Conservation (phyloP, 1,140 invertebrate species). For the Drosophila tsacasi region DNA sequence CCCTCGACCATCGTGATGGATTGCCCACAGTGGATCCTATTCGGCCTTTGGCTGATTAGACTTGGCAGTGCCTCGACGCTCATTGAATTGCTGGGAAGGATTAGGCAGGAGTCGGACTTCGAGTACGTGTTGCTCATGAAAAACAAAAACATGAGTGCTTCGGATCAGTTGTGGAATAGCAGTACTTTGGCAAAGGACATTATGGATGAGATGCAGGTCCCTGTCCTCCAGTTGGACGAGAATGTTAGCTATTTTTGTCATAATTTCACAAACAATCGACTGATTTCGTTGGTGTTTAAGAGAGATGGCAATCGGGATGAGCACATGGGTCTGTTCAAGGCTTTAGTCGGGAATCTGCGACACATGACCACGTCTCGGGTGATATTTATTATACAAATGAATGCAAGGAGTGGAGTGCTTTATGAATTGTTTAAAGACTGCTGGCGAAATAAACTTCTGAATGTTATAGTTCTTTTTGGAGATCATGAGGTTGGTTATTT, state of each 20-base stretch:
- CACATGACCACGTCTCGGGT: constrained; percentile 65
- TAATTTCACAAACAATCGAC: constrained; percentile 22
- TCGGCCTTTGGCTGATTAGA: constrained; percentile 30
- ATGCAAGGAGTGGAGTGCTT: constrained; percentile 3
- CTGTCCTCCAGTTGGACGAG: constrained; percentile 63
- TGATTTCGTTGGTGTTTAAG: constrained; percentile 49
- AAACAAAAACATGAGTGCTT: constrained; percentile 32
- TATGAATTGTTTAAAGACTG: constrained; percentile 57
- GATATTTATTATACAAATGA: constrained; percentile 54
- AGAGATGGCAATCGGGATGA: constrained; percentile 14
- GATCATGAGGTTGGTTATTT: constrained; percentile 48
- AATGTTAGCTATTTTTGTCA: constrained; percentile 49
- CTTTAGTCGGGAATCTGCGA: constrained; percentile 53
- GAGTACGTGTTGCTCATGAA: constrained; percentile 59
- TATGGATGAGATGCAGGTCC: constrained; percentile 41
- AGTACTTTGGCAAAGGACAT: constrained; percentile 24
- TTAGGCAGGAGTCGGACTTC: constrained; percentile 51
- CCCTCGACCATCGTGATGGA: constrained; percentile 44
- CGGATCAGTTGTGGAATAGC: constrained; percentile 14
- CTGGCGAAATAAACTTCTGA: constrained; percentile 63
- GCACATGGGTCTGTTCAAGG: constrained; percentile 42
- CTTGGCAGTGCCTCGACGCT: constrained; percentile 21
- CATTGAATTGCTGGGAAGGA: constrained; percentile 46
- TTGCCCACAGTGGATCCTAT: constrained; percentile 26
- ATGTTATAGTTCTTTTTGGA: constrained; percentile 59